Base-by-base conservation (phyloP, 2,888 invertebrate species). In the Clunio marinus region DNA sequence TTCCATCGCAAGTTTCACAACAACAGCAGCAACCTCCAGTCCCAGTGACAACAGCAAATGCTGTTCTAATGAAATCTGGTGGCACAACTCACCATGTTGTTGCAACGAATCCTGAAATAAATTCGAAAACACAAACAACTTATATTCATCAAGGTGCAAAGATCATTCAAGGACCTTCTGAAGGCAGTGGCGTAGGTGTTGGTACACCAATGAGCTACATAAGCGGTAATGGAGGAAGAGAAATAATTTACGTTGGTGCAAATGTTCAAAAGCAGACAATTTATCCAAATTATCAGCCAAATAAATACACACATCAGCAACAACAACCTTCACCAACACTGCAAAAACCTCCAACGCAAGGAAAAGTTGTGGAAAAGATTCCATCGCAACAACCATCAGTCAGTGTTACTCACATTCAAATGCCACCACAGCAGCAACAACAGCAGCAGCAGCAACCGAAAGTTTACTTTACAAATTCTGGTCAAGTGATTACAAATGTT, bases 371-470 rank as follows among this genome's bases (percentile, higher is more conserved):
- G 1, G 58, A 69, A 2, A 66, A 58, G 22, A 28, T 37, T 73
- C n/a, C n/a, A n/a, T 55, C 80, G 73, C 71, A 70, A 74, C 41
- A 76, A 74, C 67, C 77, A 73, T 58, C 77, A 76, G 73, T 73
- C 75, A 72, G 73, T 74, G 68, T 69, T 74, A 65, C 71, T 74
- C 73, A 76, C 74, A 2, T 77, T 75, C 71, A 73, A 74, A 4
- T 71, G 72, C 8, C 74, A 70, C n/a, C n/a, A n/a, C n/a, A n/a
- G n/a, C 57, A 35, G 17, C n/a, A 7, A 13, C 51, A 17, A 8
- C 51, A 17, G n/a, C 51, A 51, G n/a, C 20, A 41, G 8, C 70
- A 69, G n/a, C 70, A 60, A 22, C 69, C 67, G 24, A 66, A 69
- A 51, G 57, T 65, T 41, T 59, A 66, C 20, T 20, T 60, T 20